Base-by-base conservation (phyloP, 2,888 invertebrate species). In the Camponotus fellah region DNA sequence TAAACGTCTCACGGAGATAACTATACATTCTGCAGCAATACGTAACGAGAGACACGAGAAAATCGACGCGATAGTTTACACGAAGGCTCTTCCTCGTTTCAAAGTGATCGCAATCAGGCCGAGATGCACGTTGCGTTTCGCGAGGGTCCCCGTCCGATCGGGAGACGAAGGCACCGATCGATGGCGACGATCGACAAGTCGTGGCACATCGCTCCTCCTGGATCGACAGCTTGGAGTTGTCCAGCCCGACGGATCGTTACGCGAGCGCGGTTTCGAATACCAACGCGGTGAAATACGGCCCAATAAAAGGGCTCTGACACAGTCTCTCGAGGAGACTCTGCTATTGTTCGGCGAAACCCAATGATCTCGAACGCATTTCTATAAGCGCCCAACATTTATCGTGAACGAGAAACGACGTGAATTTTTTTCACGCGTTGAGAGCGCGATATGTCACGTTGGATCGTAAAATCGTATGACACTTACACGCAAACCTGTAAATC, bases 231-330 rank as follows among this genome's bases (percentile, higher is more conserved):
- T 26, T 26, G 83, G 5, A 6, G 68, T 62, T 71, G 14, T 72
- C 71, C 32, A 37, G 84, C 72, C 69, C 58, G 26, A 46, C 82
- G 72, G 43, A 79, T 90, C 84, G 88, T 91, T 90, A 87, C 87
- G 84, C 88, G 85, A 72, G 79, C 83, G 75, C 77, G 86, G 81
- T 86, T 82, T 82, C 85, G 84, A 92, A 84, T 84, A 84, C 82
- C 26, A 76, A 80, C 74, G 64, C 62, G 83, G 83, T 91, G 88
- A 91, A 92, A 91, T 91, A 91, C 88, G 83, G 80, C 85, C 83
- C 87, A 87, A 90, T 91, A 90, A 91, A 92, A 91, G 86, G 86
- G 88, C 84, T 91, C 90, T 87, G 90, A 88, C 90, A 91, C 88
- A 87, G 87, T 90, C 86, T 75, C 81, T 65, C 66, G 87, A 84